Evolutionary conservation across 2,888 invertebrate genomes (phyloP), one percentile per base, ranked within the genome.

Genomic region (Portevinia maculata): DNA sequence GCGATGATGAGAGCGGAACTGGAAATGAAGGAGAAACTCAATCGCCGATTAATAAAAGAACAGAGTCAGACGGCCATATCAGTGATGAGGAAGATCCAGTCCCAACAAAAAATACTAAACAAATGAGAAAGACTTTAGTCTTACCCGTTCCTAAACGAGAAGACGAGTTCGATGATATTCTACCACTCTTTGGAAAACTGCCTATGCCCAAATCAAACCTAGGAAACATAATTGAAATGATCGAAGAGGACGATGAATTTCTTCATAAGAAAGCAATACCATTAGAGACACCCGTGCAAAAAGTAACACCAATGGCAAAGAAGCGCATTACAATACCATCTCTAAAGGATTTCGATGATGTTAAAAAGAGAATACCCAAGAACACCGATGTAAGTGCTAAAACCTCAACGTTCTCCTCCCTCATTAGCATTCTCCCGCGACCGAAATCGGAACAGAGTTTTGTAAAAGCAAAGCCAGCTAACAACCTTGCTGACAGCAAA

Each of bases 271-370:
- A 93, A 85, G 93, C 92, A 81, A 88, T 87, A 8, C 87, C 89
- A 0, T 37, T 65, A 3, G 87, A 88, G 59, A 88, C 86, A n/a
- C 88, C 90, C n/a, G 85, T 86, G n/a, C 69, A 86, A 2, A 79
- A 71, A 34, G 86, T 87, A 64, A 86, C 85, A 15, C 84, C 86
- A 30, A 84, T 84, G 41, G 81, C 92, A 90, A 89, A 87, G 69
- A 93, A 94, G 0, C 93, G 93, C 89, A 95, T 95, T 84, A 92
- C 92, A 44, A 93, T 95, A 57, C 95, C 95, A 0, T 94, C 94
- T 0, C 90, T 95, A 3, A 92, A 92, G 85, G 93, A 94, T 1
- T 89, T 89, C 15, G 85, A 86, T 17, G 89, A 90, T 75, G 87
- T 88, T 3, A 88, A 85, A 34, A 88, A 88, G 8, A 86, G 79